Evolutionary conservation across 1,140 invertebrate species (phyloP), one percentile per base, ranked within the genome.

Genomic region (Gonioctena quinquepunctata): DNA sequence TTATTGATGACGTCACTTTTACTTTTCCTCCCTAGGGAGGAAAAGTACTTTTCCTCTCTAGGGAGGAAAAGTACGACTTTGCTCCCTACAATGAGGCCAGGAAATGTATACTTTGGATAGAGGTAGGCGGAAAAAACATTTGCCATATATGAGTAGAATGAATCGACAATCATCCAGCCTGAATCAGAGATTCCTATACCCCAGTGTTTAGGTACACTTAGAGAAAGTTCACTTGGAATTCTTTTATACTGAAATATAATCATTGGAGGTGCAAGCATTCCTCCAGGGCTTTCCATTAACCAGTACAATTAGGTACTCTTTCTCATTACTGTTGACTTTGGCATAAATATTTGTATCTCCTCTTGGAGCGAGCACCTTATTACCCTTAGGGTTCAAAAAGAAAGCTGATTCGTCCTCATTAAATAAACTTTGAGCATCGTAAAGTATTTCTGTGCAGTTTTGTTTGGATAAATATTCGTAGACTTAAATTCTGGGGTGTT

Each of bases 161-260:
- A 75, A 70, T 77, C 77, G 21, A 66, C 71, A 63, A 73, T 85
- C 84, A 84, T 85, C 84, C 84, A 85, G 0, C 82, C 81, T 70
- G 56, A 79, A 26, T 83, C 78, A 18, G 80, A 81, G 61, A 67
- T 68, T n/a, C 84, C 83, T 54, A 82, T 73, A 1, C 68, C 76
- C 80, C 81, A 82, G 13, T 73, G 60, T 50, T 71, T 66, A 6
- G 77, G 78, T 49, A 78, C 57, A 25, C 19, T 70, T 13, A 21
- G 11, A 6, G 71, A 49, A 23, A 82, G 69, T 5, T 73, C 54
- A 4, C 64, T 23, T 2, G 79, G 79, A 11, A 81, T 72, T 59
- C 77, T 63, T 66, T 75, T 61, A 76, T 80, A 87, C 81, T 76
- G 71, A 70, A 77, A 84, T 78, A 80, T 82, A 19, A 82, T 68